Base-by-base conservation (phyloP, 2,113 vertebrate genomes). In the Verasper variegatus region DNA sequence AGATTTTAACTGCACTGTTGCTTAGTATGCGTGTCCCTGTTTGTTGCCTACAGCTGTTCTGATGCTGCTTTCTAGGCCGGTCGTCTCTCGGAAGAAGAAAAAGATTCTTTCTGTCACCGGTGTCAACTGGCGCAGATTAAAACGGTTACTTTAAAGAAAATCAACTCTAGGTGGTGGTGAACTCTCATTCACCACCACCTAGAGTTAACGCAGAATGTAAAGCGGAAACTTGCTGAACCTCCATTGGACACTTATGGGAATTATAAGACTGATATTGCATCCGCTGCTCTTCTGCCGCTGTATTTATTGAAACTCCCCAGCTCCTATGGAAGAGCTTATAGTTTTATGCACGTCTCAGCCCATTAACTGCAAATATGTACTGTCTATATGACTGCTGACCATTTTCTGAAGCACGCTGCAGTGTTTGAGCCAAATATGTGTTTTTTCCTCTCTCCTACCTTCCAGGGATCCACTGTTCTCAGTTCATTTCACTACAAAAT, bases 351-450 rank as follows among this genome's bases (percentile, higher is more conserved):
- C 47, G 20, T 80, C 74, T 68, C 52, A 80, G 55, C 11, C 78
- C 64, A 78, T 79, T 73, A 71, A 27, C 51, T 81, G 67, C 18
- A 75, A 35, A 68, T 74, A 24, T 74, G 21, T 49, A 3, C 45
- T 7, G 31, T 35, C 57, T 40, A 17, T 35, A 35, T 51, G 37
- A 21, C 18, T 35, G 57, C 55, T 68, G 74, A 67, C 17, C 42
- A 2, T 62, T 70, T 63, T 57, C 31, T 59, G 23, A 71, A 81
- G 49, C 61, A 56, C 0, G 1, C 17, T 17, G 20, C 9, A 5
- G 35, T 54, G 45, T 71, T 78, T 72, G 42, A 56, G 12, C 10
- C 31, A 8, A 35, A 5, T 67, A 21, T 57, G 7, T 73, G 4
- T n/a, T 26, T 20, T 31, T 18, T 18, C 5, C 17, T 20, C 15